A percentile compares a stretch with the other conserved stretches of the same genome.
Evolutionary conservation across 2,797 vertebrate species (phyloP).

Genomic region (Clarias laeviceps): DNA sequence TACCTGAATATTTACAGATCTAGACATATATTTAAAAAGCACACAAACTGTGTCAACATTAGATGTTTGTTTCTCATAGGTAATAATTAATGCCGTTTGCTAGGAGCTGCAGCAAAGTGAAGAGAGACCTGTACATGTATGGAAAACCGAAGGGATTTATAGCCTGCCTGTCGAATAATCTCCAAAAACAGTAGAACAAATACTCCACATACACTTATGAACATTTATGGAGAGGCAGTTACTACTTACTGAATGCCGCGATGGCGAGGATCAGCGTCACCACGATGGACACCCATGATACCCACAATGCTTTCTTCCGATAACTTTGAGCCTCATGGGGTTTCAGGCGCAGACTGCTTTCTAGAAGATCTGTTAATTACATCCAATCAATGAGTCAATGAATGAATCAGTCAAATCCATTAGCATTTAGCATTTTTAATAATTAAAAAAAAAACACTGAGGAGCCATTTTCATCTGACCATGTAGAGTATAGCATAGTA

Average conservation of each 20-base stretch:
- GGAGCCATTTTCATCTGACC: background rate
- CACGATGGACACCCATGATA: slow-evolving; percentile 93
- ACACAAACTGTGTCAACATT: background rate
- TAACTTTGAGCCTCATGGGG: slow-evolving; percentile 97
- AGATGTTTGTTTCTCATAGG: background rate
- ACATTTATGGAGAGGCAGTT: background rate
- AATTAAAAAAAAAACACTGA: background rate
- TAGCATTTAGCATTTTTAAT: background rate
- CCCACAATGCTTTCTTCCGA: slow-evolving; percentile 95
- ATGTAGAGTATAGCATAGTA: background rate
- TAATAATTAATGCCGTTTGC: background rate
- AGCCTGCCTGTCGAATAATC: background rate
- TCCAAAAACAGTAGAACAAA: background rate
- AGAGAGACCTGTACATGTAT: no score
- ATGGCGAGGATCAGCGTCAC: slow-evolving; percentile 91
- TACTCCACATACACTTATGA: background rate
- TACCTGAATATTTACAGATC: background rate
- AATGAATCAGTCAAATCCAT: no score
- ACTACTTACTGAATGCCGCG: slow-evolving; percentile 94
- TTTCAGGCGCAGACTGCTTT: slow-evolving; percentile 97
- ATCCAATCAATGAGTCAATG: slow-evolving; percentile 46
- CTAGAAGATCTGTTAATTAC: slow-evolving; percentile 85
- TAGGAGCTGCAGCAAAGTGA: background rate
- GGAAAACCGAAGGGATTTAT: background rate
- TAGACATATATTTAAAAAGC: background rate